phyloP scores from a whole-genome alignment of 2,888 invertebrate species.

The Macaria notata region DNA sequence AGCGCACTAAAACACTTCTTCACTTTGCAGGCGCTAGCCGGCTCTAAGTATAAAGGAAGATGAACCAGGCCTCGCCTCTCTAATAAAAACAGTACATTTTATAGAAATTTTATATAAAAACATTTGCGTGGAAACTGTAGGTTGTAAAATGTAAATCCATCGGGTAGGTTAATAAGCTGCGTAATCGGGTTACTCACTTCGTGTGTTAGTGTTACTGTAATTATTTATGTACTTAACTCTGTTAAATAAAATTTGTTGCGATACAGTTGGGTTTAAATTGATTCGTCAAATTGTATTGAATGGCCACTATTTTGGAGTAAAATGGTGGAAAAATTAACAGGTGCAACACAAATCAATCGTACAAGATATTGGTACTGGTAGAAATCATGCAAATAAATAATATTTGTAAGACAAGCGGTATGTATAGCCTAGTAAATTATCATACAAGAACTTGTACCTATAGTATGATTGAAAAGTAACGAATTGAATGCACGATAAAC shows the following conservation, averaged over 20 bases:
- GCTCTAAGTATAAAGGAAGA: constrained; percentile 77
- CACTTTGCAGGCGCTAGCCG: constrained; percentile 75
- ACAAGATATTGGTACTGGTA: too few relatives aligned
- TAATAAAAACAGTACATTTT: constrained; percentile 20
- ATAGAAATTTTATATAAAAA: constrained; percentile 32
- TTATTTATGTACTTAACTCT: constrained; percentile 62
- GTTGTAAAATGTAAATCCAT: constrained; percentile 55
- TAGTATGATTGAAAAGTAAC: too few relatives aligned
- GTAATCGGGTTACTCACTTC: constrained; percentile 55
- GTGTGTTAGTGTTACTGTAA: constrained; percentile 66
- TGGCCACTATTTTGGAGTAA: too few relatives aligned
- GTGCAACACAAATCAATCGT: too few relatives aligned
- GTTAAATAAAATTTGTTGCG: constrained; percentile 69
- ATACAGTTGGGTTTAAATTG: constrained; percentile 14
- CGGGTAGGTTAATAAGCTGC: constrained; percentile 53
- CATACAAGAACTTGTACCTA: too few relatives aligned
- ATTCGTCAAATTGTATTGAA: too few relatives aligned
- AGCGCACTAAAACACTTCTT: constrained; percentile 78
- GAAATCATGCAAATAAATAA: too few relatives aligned
- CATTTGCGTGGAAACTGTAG: constrained; percentile 35
- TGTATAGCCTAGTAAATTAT: too few relatives aligned
- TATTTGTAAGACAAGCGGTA: too few relatives aligned
- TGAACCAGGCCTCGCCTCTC: constrained; percentile 27
- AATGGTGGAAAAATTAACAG: too few relatives aligned
- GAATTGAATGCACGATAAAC: too few relatives aligned